Evolutionary conservation across 1,140 invertebrate species (phyloP).

Genomic region (Drosophila fuyamai): DNA sequence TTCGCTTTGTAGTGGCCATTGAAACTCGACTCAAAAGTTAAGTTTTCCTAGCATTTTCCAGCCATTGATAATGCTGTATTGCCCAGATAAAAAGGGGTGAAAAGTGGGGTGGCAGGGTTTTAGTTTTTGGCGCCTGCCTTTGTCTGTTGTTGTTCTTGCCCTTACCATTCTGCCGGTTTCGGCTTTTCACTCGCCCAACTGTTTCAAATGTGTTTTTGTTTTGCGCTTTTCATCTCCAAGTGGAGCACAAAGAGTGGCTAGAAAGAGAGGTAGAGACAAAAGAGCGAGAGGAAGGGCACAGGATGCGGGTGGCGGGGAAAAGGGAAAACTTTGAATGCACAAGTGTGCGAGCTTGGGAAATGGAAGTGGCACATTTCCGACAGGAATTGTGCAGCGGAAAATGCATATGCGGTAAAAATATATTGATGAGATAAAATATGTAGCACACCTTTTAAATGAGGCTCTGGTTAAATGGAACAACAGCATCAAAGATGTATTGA

Average conservation of each 20-base stretch:
- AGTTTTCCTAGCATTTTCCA: conserved; percentile 51
- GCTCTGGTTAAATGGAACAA: not conserved
- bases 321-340: conserved; percentile 36
- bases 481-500: not conserved
- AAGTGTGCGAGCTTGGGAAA: conserved; percentile 42
- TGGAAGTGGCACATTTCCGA: conserved; percentile 63
- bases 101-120: conserved; percentile 26
- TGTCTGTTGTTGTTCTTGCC: conserved; percentile 53
- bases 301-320: conserved; percentile 1
- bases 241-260: conserved; percentile 43
- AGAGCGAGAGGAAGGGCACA: conserved; percentile 1
- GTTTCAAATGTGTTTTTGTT: conserved; percentile 61
- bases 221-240: conserved; percentile 65
- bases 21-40: conserved; percentile 74
- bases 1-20: conserved; percentile 47
- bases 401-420: conserved; percentile 12
- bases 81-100: not conserved
- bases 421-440: not conserved
- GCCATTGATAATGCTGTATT: conserved; percentile 25
- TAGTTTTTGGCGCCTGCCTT: conserved; percentile 66
- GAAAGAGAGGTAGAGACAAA: not conserved
- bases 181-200: conserved; percentile 64
- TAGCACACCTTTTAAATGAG: not conserved
- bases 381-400: conserved; percentile 39
- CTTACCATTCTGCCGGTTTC: conserved; percentile 29